Base-by-base conservation (phyloP, 1,140 invertebrate genomes). In the Venustaconcha ellipsiformis region DNA sequence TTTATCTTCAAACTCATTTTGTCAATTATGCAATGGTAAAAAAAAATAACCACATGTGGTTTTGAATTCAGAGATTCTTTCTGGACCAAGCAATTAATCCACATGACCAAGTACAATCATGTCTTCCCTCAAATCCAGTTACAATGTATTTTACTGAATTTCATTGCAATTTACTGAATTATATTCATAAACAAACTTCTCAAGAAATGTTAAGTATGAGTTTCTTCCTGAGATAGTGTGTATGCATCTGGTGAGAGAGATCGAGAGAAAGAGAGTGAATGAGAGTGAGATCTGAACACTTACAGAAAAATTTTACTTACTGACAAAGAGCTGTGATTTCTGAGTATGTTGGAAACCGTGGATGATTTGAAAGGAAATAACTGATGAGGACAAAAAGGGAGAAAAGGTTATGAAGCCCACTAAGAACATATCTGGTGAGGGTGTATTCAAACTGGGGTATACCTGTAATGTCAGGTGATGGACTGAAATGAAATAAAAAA, bases 361-460 rank as follows among this genome's bases (percentile, higher is more conserved):
- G 89, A 72, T 89, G 89, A 73, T 90, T 89, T 26, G 88, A 88
- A 57, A 90, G 78, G 77, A 90, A 89, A 78, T 89, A 90, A 70
- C 85, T 89, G 80, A 90, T 86, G 66, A 90, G 79, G 12, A 90
- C 85, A 74, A 89, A 84, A 26, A 88, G 30, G 14, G 88, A 90
- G 67, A 88, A 84, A 2, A 89, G 77, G 78, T 89, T 90, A 81
- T 90, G 89, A 1, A 83, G 67, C 8, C 84, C 84, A 30, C 86
- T 87, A 26, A 90, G 72, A 14, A 79, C 83, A 71, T 83, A 86
- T 72, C 88, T 80, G 13, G 84, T 81, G 48, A 88, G 80, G 14
- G 66, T 76, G 79, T 87, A 88, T 58, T 85, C 76, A 8, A 82
- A 67, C 0, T 58, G 8, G 14, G 80, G 64, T 48, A 87, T 83